phyloP scores from a whole-genome alignment of 2,888 invertebrate species.

The Prosopocoilus inquinatus region DNA sequence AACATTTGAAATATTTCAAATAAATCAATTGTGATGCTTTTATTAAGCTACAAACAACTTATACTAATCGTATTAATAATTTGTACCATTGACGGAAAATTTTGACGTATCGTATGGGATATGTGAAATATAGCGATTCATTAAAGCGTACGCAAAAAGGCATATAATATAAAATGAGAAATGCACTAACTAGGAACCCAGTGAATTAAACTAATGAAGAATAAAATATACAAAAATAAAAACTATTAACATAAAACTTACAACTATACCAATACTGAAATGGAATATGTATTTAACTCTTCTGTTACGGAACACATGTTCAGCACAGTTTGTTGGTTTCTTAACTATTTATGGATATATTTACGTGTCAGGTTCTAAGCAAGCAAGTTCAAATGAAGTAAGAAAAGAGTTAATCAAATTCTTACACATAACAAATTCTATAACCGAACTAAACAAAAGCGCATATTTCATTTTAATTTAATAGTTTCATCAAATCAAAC shows the following conservation, averaged over 20 bases:
- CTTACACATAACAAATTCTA: constrained; percentile 3
- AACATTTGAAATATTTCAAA: constrained; percentile 2
- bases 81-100: constrained; percentile 5
- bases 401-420: background rate
- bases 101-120: constrained; percentile 3
- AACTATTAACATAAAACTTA: constrained; percentile 26
- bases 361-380: background rate
- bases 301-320: constrained; percentile 1
- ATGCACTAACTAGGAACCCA: constrained; percentile 13
- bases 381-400: background rate
- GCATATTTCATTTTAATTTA: background rate
- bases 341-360: background rate
- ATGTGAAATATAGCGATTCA: constrained; percentile 6
- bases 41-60: background rate
- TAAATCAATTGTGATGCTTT: background rate
- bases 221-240: constrained; percentile 21
- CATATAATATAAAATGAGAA: constrained; percentile 4
- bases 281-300: constrained; percentile 22
- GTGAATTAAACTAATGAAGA: constrained; percentile 7
- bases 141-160: background rate
- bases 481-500: too few species aligned
- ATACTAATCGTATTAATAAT: constrained; percentile 7
- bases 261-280: constrained; percentile 33
- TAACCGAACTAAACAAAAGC: constrained; percentile 4
- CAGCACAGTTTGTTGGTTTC: background rate